A percentile compares a stretch with the other conserved stretches of the same genome.
Evolutionary conservation across 2,797 vertebrate genomes (phyloP).

Genomic region (Enteromius thamalakanensis): DNA sequence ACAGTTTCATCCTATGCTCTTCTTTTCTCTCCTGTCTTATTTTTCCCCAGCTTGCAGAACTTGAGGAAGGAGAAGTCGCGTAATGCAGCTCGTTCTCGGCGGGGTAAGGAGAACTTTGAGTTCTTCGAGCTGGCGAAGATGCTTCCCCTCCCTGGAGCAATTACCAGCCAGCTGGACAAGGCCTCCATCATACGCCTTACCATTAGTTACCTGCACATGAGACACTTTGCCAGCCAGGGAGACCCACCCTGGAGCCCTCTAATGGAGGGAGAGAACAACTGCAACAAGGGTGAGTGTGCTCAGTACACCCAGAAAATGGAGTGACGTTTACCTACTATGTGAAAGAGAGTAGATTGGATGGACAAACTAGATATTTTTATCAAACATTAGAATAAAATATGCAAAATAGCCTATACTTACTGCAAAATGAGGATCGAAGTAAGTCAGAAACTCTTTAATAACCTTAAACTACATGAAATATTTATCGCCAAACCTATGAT

Average conservation of each 20-base stretch:
- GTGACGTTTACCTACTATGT: background rate
- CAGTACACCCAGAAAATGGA: background rate
- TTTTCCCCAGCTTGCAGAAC: slow-evolving; percentile 82
- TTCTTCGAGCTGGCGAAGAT: slow-evolving; percentile 92
- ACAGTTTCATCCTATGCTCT: background rate
- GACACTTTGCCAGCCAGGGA: slow-evolving; percentile 87
- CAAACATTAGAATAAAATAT: background rate
- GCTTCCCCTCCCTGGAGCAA: slow-evolving; percentile 88
- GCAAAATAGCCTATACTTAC: background rate
- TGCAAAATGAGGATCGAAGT: background rate
- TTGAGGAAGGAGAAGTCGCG: slow-evolving; percentile 91
- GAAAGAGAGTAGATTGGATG: background rate
- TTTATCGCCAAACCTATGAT: background rate
- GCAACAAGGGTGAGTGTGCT: slow-evolving; percentile 76
- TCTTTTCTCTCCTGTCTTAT: background rate
- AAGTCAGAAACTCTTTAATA: background rate
- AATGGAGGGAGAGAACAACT: slow-evolving; percentile 78
- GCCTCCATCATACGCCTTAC: slow-evolving; percentile 90
- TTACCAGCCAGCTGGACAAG: slow-evolving; percentile 92
- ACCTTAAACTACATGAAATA: background rate
- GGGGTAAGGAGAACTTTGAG: slow-evolving; percentile 92
- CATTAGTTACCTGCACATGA: slow-evolving; percentile 92
- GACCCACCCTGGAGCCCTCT: slow-evolving; percentile 87
- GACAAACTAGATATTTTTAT: background rate
- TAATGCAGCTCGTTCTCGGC: slow-evolving; percentile 88